Percentiles rank a stretch among this genome's conserved stretches.
These are phyloP conservation scores for Bradypodion pumilum DNA, from an alignment of 2,797 vertebrate species.

Conservation along the genomic window DNA sequence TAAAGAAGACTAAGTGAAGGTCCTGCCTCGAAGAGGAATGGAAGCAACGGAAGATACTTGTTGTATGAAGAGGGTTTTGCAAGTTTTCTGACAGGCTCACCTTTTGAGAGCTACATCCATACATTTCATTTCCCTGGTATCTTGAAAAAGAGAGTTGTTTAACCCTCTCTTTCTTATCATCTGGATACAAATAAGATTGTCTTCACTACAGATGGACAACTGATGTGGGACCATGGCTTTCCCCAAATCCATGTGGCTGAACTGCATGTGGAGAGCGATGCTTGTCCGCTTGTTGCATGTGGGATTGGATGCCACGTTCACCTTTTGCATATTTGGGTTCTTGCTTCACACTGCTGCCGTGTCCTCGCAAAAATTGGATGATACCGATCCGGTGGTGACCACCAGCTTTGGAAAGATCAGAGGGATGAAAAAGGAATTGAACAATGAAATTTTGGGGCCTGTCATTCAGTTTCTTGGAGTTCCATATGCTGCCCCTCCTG, in stretches of 20 bases:
- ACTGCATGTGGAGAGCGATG: constrained; percentile 73
- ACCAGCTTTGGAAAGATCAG: constrained; percentile 90
- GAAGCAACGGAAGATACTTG: constrained; percentile 82
- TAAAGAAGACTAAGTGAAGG: constrained; percentile 82
- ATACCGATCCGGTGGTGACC: constrained; percentile 91
- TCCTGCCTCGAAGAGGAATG: constrained; percentile 73
- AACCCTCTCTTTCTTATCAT: constrained; percentile 18
- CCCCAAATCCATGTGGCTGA: constrained; percentile 78
- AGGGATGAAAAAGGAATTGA: constrained; percentile 96
- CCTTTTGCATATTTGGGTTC: constrained; percentile 82
- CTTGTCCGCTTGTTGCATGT: constrained; percentile 67
- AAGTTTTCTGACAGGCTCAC: constrained; percentile 72
- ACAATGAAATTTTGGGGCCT: constrained; percentile 96
- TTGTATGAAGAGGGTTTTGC: constrained; percentile 75
- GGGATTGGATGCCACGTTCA: constrained; percentile 71
- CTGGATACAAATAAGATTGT: constrained; percentile 83
- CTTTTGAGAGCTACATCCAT: constrained; percentile 72
- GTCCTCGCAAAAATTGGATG: constrained; percentile 90
- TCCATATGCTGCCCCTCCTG: constrained; percentile 93
- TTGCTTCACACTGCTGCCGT: constrained; percentile 79
- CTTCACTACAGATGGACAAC: constrained; percentile 65
- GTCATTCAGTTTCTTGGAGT: constrained; percentile 96
- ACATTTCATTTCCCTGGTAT: constrained; percentile 63
- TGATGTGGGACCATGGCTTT: constrained; percentile 84
- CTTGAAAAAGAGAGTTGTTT: neutral